phyloP scores from a whole-genome alignment of 2,888 invertebrate species.

The Boloria euphrosyne region DNA sequence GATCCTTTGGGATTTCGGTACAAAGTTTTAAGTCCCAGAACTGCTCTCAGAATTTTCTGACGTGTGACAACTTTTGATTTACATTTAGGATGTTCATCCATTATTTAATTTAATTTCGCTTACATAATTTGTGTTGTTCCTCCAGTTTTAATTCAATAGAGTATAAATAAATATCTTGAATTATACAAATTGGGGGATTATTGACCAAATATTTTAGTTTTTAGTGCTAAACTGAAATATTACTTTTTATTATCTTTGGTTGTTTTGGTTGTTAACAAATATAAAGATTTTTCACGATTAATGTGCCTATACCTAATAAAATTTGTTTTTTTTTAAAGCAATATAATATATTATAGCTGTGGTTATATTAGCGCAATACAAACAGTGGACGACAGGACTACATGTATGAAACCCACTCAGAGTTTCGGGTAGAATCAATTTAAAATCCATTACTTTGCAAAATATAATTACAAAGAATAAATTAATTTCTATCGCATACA shows the following conservation, averaged over 20 bases:
- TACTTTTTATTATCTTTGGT: too few species aligned
- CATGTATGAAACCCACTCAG: constrained; percentile 11
- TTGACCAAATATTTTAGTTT: too few species aligned
- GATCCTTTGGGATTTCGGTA: constrained; percentile 22
- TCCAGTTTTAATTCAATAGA: too few species aligned
- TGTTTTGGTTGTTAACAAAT: too few species aligned
- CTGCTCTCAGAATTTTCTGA: constrained; percentile 26
- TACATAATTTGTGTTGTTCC: background rate
- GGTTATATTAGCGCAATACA: background rate
- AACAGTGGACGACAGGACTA: background rate
- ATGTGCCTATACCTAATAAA: too few species aligned
- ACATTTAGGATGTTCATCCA: background rate
- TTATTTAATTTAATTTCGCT: background rate
- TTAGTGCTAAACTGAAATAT: too few species aligned
- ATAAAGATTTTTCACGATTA: too few species aligned
- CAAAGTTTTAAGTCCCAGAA: constrained; percentile 26
- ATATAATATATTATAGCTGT: too few species aligned
- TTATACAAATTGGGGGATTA: too few species aligned
- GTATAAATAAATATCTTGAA: too few species aligned
- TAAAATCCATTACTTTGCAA: constrained; percentile 32
- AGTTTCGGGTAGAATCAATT: constrained; percentile 29
- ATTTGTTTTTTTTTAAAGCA: too few species aligned
- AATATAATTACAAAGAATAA: constrained; percentile 30
- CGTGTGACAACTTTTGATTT: constrained; percentile 32
- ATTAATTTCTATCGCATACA: constrained; percentile 26